phyloP scores from a whole-genome alignment of 2,888 invertebrate genomes.

The Steinernema hermaphroditum region DNA sequence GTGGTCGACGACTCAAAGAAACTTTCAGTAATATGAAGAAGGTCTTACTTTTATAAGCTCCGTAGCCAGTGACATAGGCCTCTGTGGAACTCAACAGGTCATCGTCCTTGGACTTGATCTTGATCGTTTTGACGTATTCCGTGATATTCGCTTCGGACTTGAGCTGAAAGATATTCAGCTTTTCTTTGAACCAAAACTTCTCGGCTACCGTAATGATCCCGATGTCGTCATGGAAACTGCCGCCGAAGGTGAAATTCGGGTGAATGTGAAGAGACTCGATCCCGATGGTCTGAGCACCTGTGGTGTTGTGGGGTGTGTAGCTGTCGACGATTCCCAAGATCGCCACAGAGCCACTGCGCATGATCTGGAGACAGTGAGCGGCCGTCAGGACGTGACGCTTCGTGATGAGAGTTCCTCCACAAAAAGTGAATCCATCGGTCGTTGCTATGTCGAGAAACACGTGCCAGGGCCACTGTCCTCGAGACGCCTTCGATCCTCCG shows the following conservation, averaged over 20 bases:
- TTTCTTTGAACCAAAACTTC: too few species aligned
- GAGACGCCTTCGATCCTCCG: too few species aligned
- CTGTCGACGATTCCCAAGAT: background rate
- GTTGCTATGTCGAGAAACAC: too few species aligned
- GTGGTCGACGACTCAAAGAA: background rate
- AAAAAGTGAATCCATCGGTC: too few species aligned
- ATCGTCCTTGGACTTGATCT: background rate
- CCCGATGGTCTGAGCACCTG: background rate
- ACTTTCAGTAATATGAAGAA: background rate
- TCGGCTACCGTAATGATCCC: background rate
- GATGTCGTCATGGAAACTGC: conserved; percentile 5
- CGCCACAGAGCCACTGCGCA: background rate
- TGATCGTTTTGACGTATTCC: background rate
- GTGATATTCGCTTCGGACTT: background rate
- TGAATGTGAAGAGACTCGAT: background rate
- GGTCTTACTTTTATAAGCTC: background rate
- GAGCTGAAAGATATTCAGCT: background rate
- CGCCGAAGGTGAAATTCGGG: background rate
- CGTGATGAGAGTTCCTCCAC: too few species aligned
- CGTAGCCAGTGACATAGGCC: background rate
- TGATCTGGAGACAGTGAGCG: background rate
- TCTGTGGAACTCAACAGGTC: background rate
- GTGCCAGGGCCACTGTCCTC: too few species aligned
- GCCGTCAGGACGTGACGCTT: background rate
- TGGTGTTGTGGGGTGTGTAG: background rate